These are phyloP conservation scores for Bimastos eiseni DNA, from an alignment of 2,888 invertebrate genomes.

Conservation along the genomic window DNA sequence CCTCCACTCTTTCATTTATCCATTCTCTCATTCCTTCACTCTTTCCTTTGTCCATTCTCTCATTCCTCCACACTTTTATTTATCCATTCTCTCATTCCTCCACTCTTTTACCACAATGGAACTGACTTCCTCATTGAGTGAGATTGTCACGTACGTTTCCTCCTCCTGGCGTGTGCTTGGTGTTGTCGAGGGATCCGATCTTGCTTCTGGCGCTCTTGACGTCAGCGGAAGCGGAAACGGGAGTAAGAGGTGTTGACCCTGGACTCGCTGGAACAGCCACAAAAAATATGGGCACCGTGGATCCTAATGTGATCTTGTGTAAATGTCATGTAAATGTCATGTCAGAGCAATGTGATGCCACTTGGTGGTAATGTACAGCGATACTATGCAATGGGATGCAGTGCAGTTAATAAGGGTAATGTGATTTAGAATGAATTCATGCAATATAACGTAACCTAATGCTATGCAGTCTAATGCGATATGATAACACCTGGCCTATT, in stretches of 20 bases:
- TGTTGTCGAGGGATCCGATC: slow-evolving; percentile 43
- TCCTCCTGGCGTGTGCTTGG: slow-evolving; percentile 44
- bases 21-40: no score
- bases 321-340: not conserved
- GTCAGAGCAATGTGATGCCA: not conserved
- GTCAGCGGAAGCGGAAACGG: not conserved
- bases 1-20: no score
- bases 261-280: slow-evolving; percentile 25
- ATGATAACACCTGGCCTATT: no score
- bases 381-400: not conserved
- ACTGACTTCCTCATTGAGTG: not conserved
- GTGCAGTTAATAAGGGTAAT: not conserved
- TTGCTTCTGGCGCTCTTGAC: slow-evolving; percentile 34
- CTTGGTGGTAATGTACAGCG: not conserved
- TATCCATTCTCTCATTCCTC: no score
- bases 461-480: not conserved
- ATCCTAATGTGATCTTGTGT: no score
- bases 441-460: not conserved
- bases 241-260: slow-evolving; percentile 25
- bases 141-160: slow-evolving; percentile 35
- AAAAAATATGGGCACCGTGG: not conserved
- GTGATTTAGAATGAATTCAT: not conserved
- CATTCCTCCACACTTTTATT: no score
- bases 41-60: no score
- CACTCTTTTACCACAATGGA: not conserved